Conservation (phyloP, 2,113 vertebrate species). For the Cinclus mexicanus region DNA sequence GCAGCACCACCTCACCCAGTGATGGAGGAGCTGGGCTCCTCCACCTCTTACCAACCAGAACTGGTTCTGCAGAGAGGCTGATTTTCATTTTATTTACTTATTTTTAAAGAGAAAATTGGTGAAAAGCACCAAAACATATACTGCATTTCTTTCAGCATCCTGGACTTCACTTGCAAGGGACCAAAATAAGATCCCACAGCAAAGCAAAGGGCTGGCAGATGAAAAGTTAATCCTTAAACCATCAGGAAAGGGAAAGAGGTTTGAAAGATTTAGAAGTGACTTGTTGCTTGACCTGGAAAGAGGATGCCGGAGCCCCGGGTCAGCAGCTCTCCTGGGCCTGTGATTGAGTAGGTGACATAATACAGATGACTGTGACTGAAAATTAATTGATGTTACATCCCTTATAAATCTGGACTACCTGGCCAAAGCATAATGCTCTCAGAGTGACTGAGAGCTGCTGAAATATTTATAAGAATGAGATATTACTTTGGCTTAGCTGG, state of each 20-base stretch:
- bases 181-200: not conserved
- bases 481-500: conserved; percentile 3
- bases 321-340: not conserved
- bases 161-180: not conserved
- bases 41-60: not conserved
- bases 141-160: not conserved
- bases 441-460: conserved; percentile 24
- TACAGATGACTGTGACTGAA: not conserved
- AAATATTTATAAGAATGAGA: conserved; percentile 49
- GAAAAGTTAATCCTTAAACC: not conserved
- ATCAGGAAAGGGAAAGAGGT: not conserved
- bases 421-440: not conserved
- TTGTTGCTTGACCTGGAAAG: conserved; percentile 17
- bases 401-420: conserved; percentile 31
- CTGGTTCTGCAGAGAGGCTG: not conserved
- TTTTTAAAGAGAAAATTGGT: not conserved
- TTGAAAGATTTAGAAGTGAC: conserved; percentile 23
- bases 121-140: not conserved
- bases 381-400: conserved; percentile 46
- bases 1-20: not conserved
- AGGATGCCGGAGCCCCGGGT: not conserved
- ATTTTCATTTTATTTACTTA: not conserved
- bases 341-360: conserved; percentile 36
- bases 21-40: not conserved
- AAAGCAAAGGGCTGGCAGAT: not conserved